Evolutionary conservation across 2,113 vertebrate species (phyloP).

Genomic region (Callionymus lyra): DNA sequence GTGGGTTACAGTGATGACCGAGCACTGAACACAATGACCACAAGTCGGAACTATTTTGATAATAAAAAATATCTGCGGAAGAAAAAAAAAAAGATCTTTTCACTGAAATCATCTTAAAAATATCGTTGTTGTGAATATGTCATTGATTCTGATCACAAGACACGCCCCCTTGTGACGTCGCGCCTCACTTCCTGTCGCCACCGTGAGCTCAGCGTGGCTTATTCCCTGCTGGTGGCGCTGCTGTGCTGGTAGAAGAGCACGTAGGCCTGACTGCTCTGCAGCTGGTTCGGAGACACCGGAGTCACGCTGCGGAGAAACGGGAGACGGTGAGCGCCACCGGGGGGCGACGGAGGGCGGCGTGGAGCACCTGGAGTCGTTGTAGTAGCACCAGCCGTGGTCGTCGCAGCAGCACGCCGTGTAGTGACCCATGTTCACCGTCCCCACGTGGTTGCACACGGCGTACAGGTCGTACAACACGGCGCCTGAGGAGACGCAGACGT

Average conservation of each 20-base stretch:
- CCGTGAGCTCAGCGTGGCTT: no score
- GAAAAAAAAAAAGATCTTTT: no score
- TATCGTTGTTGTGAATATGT: no score
- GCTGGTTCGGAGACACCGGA: slow-evolving; percentile 75
- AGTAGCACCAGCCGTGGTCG: slow-evolving; percentile 76
- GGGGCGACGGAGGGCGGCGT: background rate
- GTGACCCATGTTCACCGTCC: slow-evolving; percentile 85
- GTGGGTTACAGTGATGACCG: no score
- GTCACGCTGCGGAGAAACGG: slow-evolving; percentile 65
- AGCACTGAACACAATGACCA: no score
- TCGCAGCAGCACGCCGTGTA: slow-evolving; percentile 84
- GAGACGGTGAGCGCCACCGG: background rate
- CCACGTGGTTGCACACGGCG: slow-evolving; percentile 84
- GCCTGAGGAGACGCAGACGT: slow-evolving; percentile 57
- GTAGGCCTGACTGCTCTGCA: slow-evolving; percentile 83
- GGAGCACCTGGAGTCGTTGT: slow-evolving; percentile 82
- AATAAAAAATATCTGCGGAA: no score
- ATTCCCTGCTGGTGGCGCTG: slow-evolving; percentile 51
- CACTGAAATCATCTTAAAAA: no score
- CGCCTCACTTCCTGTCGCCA: slow-evolving; percentile 21
- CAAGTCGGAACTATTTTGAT: no score
- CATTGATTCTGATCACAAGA: no score
- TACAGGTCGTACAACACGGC: slow-evolving; percentile 81
- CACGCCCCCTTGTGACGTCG: no score
- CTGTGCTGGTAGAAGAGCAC: slow-evolving; percentile 84